These are phyloP conservation scores for Carposina sasakii DNA, from an alignment of 1,140 invertebrate species.

Conservation along the genomic window DNA sequence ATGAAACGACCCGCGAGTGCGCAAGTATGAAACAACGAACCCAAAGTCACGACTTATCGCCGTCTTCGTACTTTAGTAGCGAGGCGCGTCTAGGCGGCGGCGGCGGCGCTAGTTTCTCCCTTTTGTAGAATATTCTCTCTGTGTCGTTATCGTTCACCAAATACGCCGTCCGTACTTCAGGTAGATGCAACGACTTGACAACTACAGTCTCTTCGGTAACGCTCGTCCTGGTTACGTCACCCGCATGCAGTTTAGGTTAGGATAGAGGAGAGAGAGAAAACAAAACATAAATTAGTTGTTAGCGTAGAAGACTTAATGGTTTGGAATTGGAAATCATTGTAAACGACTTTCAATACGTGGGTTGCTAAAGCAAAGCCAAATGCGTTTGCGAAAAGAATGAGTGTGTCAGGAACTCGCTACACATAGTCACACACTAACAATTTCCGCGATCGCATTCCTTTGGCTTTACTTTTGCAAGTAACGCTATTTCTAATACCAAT, in stretches of 20 bases:
- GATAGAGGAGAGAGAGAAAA: slow-evolving; percentile 22
- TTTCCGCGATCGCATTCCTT: too few species aligned
- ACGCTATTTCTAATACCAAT: too few species aligned
- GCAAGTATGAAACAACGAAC: too few species aligned
- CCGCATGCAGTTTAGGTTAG: slow-evolving; percentile 45
- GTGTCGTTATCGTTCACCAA: slow-evolving; percentile 13
- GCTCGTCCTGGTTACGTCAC: slow-evolving; percentile 42
- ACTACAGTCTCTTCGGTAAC: slow-evolving; percentile 43
- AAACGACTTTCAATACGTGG: too few species aligned
- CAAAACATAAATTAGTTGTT: slow-evolving; percentile 22
- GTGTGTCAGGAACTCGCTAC: too few species aligned
- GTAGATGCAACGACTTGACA: slow-evolving; percentile 44
- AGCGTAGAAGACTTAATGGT: slow-evolving; percentile 14
- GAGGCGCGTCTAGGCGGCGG: slow-evolving; percentile 43
- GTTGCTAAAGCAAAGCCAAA: too few species aligned
- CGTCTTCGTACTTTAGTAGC: slow-evolving; percentile 46
- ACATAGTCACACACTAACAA: too few species aligned
- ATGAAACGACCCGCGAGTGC: too few species aligned
- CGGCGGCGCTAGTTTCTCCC: slow-evolving; percentile 42
- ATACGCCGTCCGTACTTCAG: slow-evolving; percentile 42
- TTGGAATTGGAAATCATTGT: too few species aligned
- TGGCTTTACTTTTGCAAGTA: too few species aligned
- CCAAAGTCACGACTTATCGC: slow-evolving; percentile 31
- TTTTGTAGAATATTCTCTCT: slow-evolving; percentile 32
- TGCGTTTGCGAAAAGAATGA: too few species aligned